phyloP scores from a whole-genome alignment of 37 sponge, comb jelly and placozoan genomes.

The Chondrilla cf. caribensis region DNA sequence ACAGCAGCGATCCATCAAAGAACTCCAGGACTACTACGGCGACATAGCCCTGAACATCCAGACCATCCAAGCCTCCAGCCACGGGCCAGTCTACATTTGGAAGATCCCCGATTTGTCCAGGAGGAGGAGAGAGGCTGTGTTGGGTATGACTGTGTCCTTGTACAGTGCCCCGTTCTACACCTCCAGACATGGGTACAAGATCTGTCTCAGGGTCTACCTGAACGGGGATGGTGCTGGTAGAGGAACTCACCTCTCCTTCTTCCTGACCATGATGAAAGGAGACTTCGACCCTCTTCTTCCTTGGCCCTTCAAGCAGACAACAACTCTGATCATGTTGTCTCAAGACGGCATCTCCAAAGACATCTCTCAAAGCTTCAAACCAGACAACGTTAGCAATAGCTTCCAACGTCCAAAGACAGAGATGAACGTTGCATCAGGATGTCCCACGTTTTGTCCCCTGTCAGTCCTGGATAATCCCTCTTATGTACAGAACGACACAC shows the following conservation, averaged over 20 bases:
- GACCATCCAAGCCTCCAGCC: conserved; percentile 71
- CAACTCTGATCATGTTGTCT: conserved; percentile 62
- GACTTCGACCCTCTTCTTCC: conserved; percentile 81
- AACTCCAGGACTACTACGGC: conserved; percentile 50
- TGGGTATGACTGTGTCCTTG: conserved; percentile 67
- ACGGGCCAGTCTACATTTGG: conserved; percentile 69
- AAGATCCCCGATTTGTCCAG: conserved; percentile 73
- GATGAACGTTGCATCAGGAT: conserved; percentile 88
- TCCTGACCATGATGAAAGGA: conserved; percentile 80
- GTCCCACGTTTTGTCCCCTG: conserved; percentile 76
- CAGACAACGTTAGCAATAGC: conserved; percentile 48
- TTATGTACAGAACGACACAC: conserved; percentile 71
- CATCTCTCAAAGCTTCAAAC: conserved; percentile 69
- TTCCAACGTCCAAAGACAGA: conserved; percentile 69
- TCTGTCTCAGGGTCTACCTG: conserved; percentile 80
- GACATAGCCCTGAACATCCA: conserved; percentile 63
- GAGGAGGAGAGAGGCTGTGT: conserved; percentile 64
- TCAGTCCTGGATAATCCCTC: conserved; percentile 44
- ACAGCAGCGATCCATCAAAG: conserved; percentile 30
- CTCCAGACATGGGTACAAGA: conserved; percentile 74
- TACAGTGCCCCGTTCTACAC: conserved; percentile 89
- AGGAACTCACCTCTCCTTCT: conserved; percentile 68
- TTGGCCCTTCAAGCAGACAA: conserved; percentile 80
- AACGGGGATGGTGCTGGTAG: conserved; percentile 85
- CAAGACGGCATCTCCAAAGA: conserved; percentile 50